Evolutionary conservation across 92 coral and sea anemone genomes (phyloP).

Genomic region (Porites rus): DNA sequence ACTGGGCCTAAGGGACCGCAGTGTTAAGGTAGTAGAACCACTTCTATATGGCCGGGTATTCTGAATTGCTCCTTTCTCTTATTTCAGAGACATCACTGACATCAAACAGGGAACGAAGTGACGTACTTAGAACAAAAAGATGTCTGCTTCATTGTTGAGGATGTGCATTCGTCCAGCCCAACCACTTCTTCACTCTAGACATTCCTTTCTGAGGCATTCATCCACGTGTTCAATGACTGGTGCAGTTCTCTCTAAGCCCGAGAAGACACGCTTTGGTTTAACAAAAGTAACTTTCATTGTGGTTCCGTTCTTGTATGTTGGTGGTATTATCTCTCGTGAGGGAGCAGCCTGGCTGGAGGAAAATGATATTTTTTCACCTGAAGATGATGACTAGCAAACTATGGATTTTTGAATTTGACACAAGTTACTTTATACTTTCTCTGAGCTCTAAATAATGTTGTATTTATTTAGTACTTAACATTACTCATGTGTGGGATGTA

Average conservation of each 20-base stretch:
- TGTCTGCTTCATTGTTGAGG: slow-evolving; percentile 12
- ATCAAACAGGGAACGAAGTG: neutral
- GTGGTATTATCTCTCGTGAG: slow-evolving; percentile 84
- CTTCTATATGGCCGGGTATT: no score
- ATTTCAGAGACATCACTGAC: neutral
- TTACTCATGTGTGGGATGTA: no score
- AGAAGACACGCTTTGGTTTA: slow-evolving; percentile 66
- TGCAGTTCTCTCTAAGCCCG: slow-evolving; percentile 69
- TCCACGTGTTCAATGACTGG: slow-evolving; percentile 47
- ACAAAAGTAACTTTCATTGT: slow-evolving; percentile 61
- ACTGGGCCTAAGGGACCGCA: no score
- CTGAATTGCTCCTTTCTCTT: no score
- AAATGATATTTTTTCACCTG: slow-evolving; percentile 88
- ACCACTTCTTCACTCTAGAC: neutral
- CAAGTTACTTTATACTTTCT: neutral
- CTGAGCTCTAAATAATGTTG: neutral
- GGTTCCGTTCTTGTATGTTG: slow-evolving; percentile 74
- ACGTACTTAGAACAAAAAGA: neutral
- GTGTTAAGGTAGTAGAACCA: no score
- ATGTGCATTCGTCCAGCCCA: slow-evolving; percentile 8
- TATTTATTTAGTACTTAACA: no score
- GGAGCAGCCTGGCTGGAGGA: slow-evolving; percentile 95
- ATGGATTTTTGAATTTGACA: neutral
- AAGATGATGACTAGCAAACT: slow-evolving; percentile 75
- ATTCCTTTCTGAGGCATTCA: neutral